These are phyloP conservation scores for Trichacis sp. DNA, from an alignment of 2,888 invertebrate genomes.

Conservation along the genomic window DNA sequence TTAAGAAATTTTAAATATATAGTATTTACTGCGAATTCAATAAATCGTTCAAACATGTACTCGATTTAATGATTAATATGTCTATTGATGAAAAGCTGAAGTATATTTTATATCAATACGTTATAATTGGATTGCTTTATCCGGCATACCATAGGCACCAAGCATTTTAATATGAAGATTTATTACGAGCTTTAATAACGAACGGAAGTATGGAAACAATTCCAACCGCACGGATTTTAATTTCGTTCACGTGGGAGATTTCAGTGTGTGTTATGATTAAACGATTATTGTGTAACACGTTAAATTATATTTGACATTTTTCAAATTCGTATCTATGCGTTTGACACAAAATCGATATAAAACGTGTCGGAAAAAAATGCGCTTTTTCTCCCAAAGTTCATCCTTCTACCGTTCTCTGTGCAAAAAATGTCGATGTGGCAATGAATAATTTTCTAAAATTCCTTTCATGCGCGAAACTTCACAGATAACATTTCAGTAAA, in stretches of 20 bases:
- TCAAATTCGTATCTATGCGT: slow-evolving; percentile 20
- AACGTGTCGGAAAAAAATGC: slow-evolving; percentile 25
- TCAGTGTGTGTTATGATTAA: not conserved
- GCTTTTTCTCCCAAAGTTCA: slow-evolving; percentile 14
- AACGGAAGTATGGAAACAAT: not conserved
- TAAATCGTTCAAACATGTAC: no score
- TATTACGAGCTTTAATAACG: not conserved
- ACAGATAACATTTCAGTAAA: no score
- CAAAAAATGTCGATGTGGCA: slow-evolving; percentile 35
- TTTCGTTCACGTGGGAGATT: not conserved
- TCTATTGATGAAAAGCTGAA: no score
- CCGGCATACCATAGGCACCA: no score
- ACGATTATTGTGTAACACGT: not conserved
- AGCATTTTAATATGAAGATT: no score
- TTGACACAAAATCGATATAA: slow-evolving; percentile 37
- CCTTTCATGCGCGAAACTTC: slow-evolving; percentile 34
- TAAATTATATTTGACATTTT: slow-evolving; percentile 19
- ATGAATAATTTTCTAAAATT: slow-evolving; percentile 36
- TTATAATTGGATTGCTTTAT: no score
- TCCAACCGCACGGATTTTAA: not conserved
- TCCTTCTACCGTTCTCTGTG: slow-evolving; percentile 26
- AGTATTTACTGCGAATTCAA: no score
- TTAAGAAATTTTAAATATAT: no score
- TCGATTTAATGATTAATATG: no score
- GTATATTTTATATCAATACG: no score